Conservation (phyloP, 2,113 vertebrate genomes). For the Dromiciops gliroides region DNA sequence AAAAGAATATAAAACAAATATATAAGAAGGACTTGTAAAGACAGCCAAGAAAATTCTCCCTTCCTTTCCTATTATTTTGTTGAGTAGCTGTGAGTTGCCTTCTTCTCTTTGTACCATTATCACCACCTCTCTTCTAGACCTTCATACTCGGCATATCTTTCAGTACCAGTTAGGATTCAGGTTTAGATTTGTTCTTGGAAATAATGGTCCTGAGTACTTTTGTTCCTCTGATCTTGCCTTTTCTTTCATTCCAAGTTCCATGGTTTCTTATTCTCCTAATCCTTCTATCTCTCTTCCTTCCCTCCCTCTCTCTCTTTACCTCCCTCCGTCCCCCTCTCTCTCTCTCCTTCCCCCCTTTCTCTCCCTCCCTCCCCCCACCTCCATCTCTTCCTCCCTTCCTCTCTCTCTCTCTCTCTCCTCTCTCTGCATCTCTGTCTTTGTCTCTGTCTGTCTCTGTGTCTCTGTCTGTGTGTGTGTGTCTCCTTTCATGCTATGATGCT, state of each 20-base stretch:
- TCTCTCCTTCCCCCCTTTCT: too few species aligned
- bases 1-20: not conserved
- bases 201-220: not conserved
- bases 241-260: not conserved
- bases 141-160: not conserved
- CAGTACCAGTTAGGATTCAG: not conserved
- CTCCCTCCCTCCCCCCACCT: too few species aligned
- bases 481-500: not conserved
- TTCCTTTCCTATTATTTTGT: not conserved
- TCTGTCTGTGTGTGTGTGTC: too few species aligned
- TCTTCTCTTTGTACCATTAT: not conserved
- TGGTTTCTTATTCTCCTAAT: not conserved
- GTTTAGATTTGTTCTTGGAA: not conserved
- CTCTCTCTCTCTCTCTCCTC: too few species aligned
- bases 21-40: not conserved
- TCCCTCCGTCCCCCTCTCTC: too few species aligned
- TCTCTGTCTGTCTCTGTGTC: too few species aligned
- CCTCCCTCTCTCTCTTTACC: too few species aligned
- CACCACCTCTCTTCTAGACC: not conserved
- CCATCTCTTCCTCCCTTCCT: too few species aligned
- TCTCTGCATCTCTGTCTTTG: too few species aligned
- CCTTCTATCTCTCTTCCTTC: accelerated
- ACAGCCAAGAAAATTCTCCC: not conserved
- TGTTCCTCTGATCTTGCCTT: not conserved
- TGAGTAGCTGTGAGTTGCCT: not conserved